Conservation (phyloP, 2,113 vertebrate genomes). For the Marcusenius ussheri region DNA sequence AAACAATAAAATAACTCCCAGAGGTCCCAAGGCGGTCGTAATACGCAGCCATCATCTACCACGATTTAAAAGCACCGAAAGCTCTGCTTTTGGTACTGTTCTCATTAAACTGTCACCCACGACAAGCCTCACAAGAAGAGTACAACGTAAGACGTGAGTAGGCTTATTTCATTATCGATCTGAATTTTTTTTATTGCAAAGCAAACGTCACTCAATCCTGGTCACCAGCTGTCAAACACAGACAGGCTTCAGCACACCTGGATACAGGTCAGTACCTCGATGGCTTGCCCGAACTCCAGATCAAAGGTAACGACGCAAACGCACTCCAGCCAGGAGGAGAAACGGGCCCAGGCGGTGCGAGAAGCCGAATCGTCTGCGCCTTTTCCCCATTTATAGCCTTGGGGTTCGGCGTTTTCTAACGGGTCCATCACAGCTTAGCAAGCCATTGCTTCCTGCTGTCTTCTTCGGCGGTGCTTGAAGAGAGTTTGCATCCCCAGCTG, state of each 20-base stretch:
- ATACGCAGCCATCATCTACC: too few species aligned
- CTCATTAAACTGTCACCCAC: background rate
- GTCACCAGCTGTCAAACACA: background rate
- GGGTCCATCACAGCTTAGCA: conserved; percentile 50
- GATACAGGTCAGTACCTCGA: conserved; percentile 67
- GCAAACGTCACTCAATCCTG: background rate
- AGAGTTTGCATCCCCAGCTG: too few species aligned
- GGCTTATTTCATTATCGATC: background rate
- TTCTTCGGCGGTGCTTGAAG: background rate
- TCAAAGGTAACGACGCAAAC: conserved; percentile 90
- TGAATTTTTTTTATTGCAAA: background rate
- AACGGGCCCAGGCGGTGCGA: conserved; percentile 66
- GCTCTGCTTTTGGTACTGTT: background rate
- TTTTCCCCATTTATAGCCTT: conserved; percentile 16
- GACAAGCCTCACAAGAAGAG: background rate
- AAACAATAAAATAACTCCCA: background rate
- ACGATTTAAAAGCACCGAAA: background rate
- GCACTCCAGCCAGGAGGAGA: conserved; percentile 82
- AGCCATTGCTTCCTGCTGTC: background rate
- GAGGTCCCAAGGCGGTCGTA: background rate
- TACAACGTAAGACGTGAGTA: background rate
- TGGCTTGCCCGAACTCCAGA: conserved; percentile 85
- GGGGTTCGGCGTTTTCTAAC: conserved; percentile 40
- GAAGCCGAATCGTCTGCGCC: conserved; percentile 25
- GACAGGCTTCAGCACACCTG: background rate